Evolutionary conservation across 1,140 invertebrate genomes (phyloP), one percentile per base, ranked within the genome.

Genomic region (Drosophila tropicalis): DNA sequence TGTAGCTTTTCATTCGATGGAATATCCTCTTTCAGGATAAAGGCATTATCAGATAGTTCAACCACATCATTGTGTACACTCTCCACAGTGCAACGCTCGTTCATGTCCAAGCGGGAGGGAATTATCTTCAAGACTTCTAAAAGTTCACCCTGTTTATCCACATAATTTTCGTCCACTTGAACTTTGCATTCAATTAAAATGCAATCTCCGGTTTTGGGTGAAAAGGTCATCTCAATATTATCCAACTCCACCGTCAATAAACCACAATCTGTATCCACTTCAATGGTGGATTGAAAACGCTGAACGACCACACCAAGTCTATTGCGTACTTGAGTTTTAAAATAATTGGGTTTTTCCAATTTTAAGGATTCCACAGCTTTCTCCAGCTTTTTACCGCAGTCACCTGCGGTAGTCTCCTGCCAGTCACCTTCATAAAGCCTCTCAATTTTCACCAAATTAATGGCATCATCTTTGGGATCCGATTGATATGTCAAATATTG

Each of bases 241-340:
- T 95, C 94, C 29, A 96, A 84, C 68, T 93, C 92, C 57, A 95
- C 92, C 47, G 81, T 91, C 13, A 94, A 73, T 54, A 94, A 91
- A 65, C 92, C 91, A 12, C 94, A 93, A 40, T 93, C 93, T 0
- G 95, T 92, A 60, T 92, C 92, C 9, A 94, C 93, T 13, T 91
- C 71, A 58, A 92, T 80, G 9, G 67, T 15, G 13, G 94, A 90
- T 4, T 93, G 92, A 6, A 93, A 71, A 41, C 94, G 92, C 54
- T 84, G 77, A 4, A 79, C 89, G 15, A 96, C 94, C 81, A 94
- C 92, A 0, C 93, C 94, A 17, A 95, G 76, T 19, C 94, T 81
- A 29, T 90, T 92, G 72, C 93, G 93, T 54, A 92, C 84, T 62
- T 93, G 91, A 1, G 93, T 90, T 41, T 93, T 82, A 71, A 92